These are phyloP conservation scores for Drosophila prostipennis DNA, from an alignment of 2,888 invertebrate species.

Conservation along the genomic window DNA sequence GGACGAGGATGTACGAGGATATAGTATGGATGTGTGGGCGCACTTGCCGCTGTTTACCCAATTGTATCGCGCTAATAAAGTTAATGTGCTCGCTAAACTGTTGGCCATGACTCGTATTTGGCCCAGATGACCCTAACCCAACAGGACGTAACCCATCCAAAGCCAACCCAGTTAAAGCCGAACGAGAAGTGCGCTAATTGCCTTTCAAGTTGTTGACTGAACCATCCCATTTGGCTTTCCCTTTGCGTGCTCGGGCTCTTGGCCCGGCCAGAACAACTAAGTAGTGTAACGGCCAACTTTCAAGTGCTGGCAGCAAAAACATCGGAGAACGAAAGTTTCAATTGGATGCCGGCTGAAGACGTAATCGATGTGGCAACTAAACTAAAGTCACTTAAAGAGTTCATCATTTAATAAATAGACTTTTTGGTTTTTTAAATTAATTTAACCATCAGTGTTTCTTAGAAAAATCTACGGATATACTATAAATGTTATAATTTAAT, in stretches of 20 bases:
- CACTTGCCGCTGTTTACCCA: conserved; percentile 42
- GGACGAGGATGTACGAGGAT: neutral
- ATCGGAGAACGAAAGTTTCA: conserved; percentile 17
- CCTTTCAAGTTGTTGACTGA: conserved; percentile 75
- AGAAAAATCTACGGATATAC: too few species aligned
- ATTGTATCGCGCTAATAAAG: conserved; percentile 70
- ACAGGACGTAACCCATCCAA: conserved; percentile 4
- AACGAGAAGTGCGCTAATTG: conserved; percentile 70
- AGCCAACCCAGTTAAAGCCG: conserved; percentile 19
- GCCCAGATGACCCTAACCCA: conserved; percentile 34
- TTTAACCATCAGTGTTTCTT: neutral
- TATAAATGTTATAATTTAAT: too few species aligned
- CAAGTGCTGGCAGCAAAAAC: conserved; percentile 9
- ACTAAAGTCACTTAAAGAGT: conserved; percentile 15
- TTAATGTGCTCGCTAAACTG: conserved; percentile 68
- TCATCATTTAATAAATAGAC: neutral
- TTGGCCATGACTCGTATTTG: conserved; percentile 64
- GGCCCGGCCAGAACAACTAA: conserved; percentile 21
- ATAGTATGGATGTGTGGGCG: conserved; percentile 8
- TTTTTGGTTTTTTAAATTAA: neutral
- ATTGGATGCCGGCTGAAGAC: conserved; percentile 11
- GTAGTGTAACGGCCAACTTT: conserved; percentile 33
- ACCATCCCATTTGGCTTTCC: conserved; percentile 44
- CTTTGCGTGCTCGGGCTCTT: conserved; percentile 14
- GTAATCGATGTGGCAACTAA: conserved; percentile 21